Percentiles rank a stretch among this genome's conserved stretches.
Conservation (phyloP, 2,797 vertebrate species). For the Pitangus sulphuratus region DNA sequence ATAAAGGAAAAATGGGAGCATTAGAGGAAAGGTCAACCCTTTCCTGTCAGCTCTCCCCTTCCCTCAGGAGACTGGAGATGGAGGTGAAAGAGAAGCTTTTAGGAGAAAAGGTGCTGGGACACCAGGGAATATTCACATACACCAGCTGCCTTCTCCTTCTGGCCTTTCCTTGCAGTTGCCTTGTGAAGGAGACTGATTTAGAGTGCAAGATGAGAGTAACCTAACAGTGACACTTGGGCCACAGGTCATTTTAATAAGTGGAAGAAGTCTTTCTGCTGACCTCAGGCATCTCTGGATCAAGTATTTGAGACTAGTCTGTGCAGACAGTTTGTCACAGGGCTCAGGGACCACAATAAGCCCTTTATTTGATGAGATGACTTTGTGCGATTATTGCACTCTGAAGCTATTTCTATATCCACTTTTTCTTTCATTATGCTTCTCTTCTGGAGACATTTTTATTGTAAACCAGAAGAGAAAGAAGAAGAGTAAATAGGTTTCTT, state of each 20-base stretch:
- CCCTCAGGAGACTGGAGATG: not conserved
- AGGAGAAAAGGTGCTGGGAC: not conserved
- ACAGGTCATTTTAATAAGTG: not conserved
- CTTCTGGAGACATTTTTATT: conserved; percentile 5
- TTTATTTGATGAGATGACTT: conserved; percentile 18
- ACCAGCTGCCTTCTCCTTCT: not conserved
- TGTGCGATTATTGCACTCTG: not conserved
- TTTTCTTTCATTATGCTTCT: not conserved
- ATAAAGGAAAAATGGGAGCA: not conserved
- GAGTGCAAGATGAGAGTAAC: not conserved
- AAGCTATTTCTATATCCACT: not conserved
- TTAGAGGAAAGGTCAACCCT: not conserved
- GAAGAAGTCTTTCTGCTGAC: not conserved
- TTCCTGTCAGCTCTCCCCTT: not conserved
- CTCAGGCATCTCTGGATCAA: not conserved
- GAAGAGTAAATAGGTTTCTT: conserved; percentile 33
- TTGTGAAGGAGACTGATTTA: not conserved
- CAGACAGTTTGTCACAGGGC: not conserved
- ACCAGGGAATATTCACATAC: not conserved
- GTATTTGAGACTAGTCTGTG: not conserved
- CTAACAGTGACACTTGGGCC: not conserved
- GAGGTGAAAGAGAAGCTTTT: not conserved
- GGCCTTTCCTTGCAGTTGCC: not conserved
- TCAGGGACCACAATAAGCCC: not conserved
- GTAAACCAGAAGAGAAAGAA: not conserved